Base-by-base conservation (phyloP, 2,113 vertebrate species). In the Ornithorhynchus anatinus region DNA sequence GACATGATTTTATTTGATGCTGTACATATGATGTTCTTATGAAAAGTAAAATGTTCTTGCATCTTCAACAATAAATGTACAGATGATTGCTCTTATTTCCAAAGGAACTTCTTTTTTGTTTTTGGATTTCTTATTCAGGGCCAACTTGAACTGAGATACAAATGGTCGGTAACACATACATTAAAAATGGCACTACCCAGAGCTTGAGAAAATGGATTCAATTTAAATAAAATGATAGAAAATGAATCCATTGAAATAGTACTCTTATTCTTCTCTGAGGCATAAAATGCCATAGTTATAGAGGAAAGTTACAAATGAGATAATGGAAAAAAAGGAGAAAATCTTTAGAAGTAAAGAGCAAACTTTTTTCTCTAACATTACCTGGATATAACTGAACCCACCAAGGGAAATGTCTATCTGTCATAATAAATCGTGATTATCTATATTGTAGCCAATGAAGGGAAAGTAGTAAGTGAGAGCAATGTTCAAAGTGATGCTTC, bases 221-320 rank as follows among this genome's bases (percentile, higher is more conserved):
- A 76, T 87, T 87, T 80, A 70, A 89, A 81, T 67, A 29, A 86
- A 89, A 88, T 81, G 57, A 84, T 67, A 85, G 73, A 89, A 91
- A 90, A 77, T 68, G 84, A 84, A 82, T 75, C 84, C 71, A 76
- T 82, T 74, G 81, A 76, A 75, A 48, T 82, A 71, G 73, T 1
- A 8, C 38, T 88, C 43, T 80, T 66, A 62, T 81, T 60, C 39
- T 82, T 85, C 60, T 85, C 57, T 80, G 72, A 87, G 44, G 75
- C 83, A 85, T 67, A 75, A 76, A 84, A 85, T 63, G 75, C 42
- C 56, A 64, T 35, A 60, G 63, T 47, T 75, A 70, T 77, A 86
- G 69, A 53, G 64, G 62, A 72, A 87, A 84, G 38, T 75, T 84
- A 84, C 57, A 91, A 81, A 84, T 57, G 62, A 88, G 62, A 67